phyloP scores from a whole-genome alignment of 1,140 invertebrate species.

The Magallana angulata region DNA sequence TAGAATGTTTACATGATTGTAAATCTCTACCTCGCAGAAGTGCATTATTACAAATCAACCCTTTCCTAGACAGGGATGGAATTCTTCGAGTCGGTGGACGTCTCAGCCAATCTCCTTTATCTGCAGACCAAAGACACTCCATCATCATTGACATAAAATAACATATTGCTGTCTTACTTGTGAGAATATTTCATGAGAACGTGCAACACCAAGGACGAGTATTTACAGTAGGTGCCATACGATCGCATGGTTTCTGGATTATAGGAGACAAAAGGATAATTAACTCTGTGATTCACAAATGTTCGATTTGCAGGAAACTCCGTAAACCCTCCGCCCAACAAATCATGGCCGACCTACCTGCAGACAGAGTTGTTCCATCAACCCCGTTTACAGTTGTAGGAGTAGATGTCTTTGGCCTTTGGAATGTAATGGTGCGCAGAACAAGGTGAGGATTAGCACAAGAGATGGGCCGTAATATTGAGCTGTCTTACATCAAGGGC shows the following conservation, averaged over 20 bases:
- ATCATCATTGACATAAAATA: too few species aligned
- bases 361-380: conserved; percentile 45
- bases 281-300: conserved; percentile 51
- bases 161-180: too few species aligned
- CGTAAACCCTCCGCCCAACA: background rate
- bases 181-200: too few species aligned
- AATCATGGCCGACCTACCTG: conserved; percentile 53
- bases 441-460: conserved; percentile 54
- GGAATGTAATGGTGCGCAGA: conserved; percentile 34
- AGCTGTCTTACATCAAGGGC: conserved; percentile 56
- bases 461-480: conserved; percentile 64
- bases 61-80: background rate
- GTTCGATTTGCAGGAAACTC: background rate
- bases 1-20: background rate
- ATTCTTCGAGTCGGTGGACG: conserved; percentile 2
- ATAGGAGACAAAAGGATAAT: conserved; percentile 45
- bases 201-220: conserved; percentile 56
- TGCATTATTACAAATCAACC: background rate
- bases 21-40: background rate
- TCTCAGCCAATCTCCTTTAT: background rate
- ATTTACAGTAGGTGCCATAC: conserved; percentile 46
- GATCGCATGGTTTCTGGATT: conserved; percentile 60
- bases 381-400: conserved; percentile 59
- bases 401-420: conserved; percentile 56
- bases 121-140: background rate